Percentiles rank a stretch among this genome's conserved stretches.
phyloP scores from a whole-genome alignment of 2,113 vertebrate species.

The Promerops cafer region DNA sequence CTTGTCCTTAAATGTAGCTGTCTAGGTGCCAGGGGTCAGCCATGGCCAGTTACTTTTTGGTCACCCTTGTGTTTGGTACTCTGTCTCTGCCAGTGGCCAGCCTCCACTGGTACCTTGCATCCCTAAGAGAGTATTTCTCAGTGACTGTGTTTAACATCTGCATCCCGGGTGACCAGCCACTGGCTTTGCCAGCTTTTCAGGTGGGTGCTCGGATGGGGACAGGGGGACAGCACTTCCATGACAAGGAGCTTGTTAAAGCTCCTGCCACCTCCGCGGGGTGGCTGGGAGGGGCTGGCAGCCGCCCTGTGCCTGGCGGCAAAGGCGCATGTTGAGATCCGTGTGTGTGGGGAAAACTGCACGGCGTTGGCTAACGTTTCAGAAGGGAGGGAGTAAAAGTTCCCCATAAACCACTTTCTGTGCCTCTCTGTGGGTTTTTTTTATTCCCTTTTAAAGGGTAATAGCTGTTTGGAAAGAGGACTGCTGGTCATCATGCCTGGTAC shows the following conservation, averaged over 20 bases:
- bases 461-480: not conserved
- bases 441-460: not conserved
- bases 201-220: not conserved
- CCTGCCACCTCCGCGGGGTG: not conserved
- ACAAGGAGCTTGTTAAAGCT: not conserved
- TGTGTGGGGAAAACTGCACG: rapidly evolving
- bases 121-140: not conserved
- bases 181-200: not conserved
- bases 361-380: rapidly evolving
- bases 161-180: rapidly evolving
- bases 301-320: not conserved
- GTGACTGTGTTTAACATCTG: not conserved
- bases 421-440: not conserved
- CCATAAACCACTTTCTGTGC: not conserved
- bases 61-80: rapidly evolving
- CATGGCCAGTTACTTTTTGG: not conserved
- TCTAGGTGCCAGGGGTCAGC: not conserved
- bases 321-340: rapidly evolving
- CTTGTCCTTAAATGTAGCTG: not conserved
- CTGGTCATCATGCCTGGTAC: not conserved
- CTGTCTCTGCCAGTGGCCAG: not conserved
- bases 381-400: not conserved
- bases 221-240: not conserved
- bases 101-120: rapidly evolving
- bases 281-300: not conserved